A percentile compares a stretch with the other conserved stretches of the same genome.
Conservation (phyloP, 2,888 invertebrate genomes). For the Acleris emargana region DNA sequence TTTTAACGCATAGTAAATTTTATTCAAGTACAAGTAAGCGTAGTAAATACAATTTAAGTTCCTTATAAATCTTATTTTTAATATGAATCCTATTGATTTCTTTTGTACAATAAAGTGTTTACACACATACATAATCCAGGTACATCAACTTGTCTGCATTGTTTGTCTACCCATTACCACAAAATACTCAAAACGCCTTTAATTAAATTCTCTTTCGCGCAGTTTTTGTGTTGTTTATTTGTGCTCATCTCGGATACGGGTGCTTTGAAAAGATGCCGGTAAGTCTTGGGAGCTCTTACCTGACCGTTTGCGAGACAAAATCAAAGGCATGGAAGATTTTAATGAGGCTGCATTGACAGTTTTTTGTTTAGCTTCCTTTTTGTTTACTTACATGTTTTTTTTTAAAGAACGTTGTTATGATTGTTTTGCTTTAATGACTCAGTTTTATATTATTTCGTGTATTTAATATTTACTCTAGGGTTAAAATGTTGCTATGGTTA, state of each 20-base stretch:
- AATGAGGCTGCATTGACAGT: constrained; percentile 76
- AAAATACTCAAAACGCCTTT: constrained; percentile 24
- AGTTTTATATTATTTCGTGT: background rate
- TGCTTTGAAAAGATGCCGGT: constrained; percentile 34
- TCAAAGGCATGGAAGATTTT: constrained; percentile 82
- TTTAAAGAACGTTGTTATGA: constrained; percentile 24
- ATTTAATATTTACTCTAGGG: background rate
- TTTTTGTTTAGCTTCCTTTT: constrained; percentile 69
- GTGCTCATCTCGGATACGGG: constrained; percentile 31
- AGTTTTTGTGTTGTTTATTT: constrained; percentile 33
- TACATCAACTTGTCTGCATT: background rate
- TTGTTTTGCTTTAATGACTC: constrained; percentile 24
- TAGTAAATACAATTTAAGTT: too few relatives aligned
- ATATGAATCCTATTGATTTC: too few relatives aligned
- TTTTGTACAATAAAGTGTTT: background rate
- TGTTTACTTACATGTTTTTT: constrained; percentile 38
- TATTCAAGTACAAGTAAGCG: background rate
- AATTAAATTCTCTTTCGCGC: constrained; percentile 32
- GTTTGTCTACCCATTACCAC: constrained; percentile 17
- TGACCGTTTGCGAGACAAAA: constrained; percentile 73
- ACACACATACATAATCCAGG: background rate
- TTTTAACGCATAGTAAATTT: too few relatives aligned
- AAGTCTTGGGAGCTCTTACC: constrained; percentile 32
- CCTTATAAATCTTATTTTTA: too few relatives aligned
- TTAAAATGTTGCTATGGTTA: too few relatives aligned